Evolutionary conservation across 1,140 invertebrate genomes (phyloP).

Genomic region (Telenomus remus): DNA sequence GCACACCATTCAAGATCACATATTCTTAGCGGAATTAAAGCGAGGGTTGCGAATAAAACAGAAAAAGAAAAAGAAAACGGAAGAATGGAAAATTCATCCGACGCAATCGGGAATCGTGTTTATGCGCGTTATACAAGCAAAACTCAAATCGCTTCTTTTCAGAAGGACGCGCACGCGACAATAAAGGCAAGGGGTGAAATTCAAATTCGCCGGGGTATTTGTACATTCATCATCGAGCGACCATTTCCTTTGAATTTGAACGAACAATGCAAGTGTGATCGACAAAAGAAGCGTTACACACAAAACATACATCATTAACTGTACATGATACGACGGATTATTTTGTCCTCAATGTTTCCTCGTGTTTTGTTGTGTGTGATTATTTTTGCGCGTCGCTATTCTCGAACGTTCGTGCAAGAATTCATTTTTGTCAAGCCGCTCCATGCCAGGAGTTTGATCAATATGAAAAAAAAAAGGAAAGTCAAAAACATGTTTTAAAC

Average conservation of each 20-base stretch:
- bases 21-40: constrained; percentile 43
- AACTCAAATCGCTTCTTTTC: constrained; percentile 53
- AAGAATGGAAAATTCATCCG: constrained; percentile 11
- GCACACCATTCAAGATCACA: constrained; percentile 44
- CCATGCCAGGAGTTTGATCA: too few species aligned
- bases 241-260: constrained; percentile 24
- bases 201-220: constrained; percentile 40
- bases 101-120: constrained; percentile 50
- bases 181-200: constrained; percentile 44
- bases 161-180: constrained; percentile 44
- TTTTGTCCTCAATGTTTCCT: too few species aligned
- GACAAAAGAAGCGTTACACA: too few species aligned
- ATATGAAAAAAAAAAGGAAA: constrained; percentile 4
- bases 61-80: constrained; percentile 1
- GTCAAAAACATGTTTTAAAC: constrained; percentile 35
- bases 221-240: constrained; percentile 46
- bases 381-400: too few species aligned
- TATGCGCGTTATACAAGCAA: constrained; percentile 38
- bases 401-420: too few species aligned
- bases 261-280: too few species aligned
- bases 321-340: too few species aligned
- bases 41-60: constrained; percentile 55
- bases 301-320: too few species aligned
- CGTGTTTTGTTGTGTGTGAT: too few species aligned
- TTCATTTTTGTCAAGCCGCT: too few species aligned